Conservation (phyloP, 2,888 invertebrate genomes). For the Thera britannica region DNA sequence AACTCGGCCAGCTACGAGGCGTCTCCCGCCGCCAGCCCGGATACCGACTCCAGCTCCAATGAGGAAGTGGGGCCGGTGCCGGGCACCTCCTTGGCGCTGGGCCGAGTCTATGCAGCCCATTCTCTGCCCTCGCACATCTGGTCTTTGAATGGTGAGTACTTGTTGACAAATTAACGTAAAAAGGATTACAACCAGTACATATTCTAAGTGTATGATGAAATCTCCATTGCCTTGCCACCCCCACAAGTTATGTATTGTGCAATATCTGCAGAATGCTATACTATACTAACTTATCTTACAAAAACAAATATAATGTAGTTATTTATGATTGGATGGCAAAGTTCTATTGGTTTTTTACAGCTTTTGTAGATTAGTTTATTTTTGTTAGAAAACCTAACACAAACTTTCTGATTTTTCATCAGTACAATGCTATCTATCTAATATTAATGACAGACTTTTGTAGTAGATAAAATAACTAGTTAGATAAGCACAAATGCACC, state of each 20-base stretch:
- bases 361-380: background rate
- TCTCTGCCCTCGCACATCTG: slow-evolving; percentile 96
- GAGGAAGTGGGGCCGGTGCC: slow-evolving; percentile 85
- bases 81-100: slow-evolving; percentile 85
- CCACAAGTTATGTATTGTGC: slow-evolving; percentile 17
- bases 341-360: background rate
- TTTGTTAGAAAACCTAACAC: background rate
- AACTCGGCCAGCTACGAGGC: slow-evolving; percentile 87
- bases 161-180: background rate
- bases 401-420: background rate
- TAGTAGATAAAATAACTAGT: background rate
- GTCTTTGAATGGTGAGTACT: slow-evolving; percentile 93
- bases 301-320: background rate
- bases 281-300: slow-evolving; percentile 1
- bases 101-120: slow-evolving; percentile 94
- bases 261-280: slow-evolving; percentile 17
- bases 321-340: background rate
- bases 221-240: background rate
- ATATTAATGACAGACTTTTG: background rate
- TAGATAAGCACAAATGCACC: slow-evolving; percentile 1
- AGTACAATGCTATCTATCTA: slow-evolving; percentile 1
- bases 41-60: slow-evolving; percentile 88
- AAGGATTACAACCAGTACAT: background rate
- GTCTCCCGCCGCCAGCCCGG: slow-evolving; percentile 87
- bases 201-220: background rate